Evolutionary conservation across 2,888 invertebrate genomes (phyloP).

Genomic region (Melolontha melolontha): DNA sequence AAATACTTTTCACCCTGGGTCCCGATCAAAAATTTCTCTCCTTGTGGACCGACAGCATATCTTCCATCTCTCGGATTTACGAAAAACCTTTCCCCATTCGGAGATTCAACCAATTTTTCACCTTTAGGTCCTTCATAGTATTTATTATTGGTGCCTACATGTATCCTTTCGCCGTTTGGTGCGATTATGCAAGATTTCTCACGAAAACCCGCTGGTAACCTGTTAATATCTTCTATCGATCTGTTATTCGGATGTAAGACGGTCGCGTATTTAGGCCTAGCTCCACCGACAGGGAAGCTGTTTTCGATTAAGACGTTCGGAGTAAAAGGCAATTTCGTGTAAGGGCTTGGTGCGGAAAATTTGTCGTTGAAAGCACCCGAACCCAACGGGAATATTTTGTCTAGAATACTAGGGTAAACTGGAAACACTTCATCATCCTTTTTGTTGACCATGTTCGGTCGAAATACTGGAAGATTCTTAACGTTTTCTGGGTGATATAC

Average conservation of each 20-base stretch:
- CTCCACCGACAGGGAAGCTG: constrained; percentile 35
- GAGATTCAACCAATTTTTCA: constrained; percentile 40
- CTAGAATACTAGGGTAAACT: constrained; percentile 33
- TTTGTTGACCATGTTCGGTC: constrained; percentile 24
- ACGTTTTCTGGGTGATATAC: constrained; percentile 32
- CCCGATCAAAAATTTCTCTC: constrained; percentile 39
- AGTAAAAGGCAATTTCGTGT: constrained; percentile 37
- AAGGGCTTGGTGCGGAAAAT: constrained; percentile 35
- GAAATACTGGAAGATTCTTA: constrained; percentile 36
- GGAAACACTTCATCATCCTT: constrained; percentile 40
- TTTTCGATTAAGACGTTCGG: constrained; percentile 38
- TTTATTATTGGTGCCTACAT: constrained; percentile 38
- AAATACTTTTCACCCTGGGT: constrained; percentile 40
- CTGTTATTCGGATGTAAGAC: constrained; percentile 28
- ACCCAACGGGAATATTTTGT: constrained; percentile 39
- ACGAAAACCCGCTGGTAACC: constrained; percentile 40
- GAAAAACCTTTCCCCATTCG: constrained; percentile 40
- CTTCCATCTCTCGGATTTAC: constrained; percentile 40
- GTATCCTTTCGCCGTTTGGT: constrained; percentile 39
- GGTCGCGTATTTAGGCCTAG: constrained; percentile 37
- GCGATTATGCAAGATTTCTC: constrained; percentile 40
- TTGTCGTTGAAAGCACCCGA: constrained; percentile 34
- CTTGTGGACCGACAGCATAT: constrained; percentile 34
- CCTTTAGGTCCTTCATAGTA: constrained; percentile 41
- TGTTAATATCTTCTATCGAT: constrained; percentile 38